Base-by-base conservation (phyloP, 2,888 invertebrate genomes). In the Agrochola lota region DNA sequence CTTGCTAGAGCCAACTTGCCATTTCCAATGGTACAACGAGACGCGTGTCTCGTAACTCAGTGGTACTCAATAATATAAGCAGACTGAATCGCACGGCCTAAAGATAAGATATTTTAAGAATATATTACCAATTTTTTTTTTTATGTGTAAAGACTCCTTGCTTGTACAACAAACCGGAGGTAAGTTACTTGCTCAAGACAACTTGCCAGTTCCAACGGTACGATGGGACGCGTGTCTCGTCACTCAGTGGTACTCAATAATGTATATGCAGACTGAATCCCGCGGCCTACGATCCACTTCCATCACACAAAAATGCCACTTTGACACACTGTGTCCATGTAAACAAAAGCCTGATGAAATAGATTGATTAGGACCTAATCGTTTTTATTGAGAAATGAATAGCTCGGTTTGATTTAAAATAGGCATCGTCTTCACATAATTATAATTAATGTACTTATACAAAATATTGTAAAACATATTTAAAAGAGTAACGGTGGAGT, bases 231-330 rank as follows among this genome's bases (percentile, higher is more conserved):
- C 93, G 90, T 94, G 95, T 94, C 95, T 94, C 95, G 95, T 96
- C 96, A 96, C 96, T 96, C 96, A 96, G 95, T 91, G 93, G 92
- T 93, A 93, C 95, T 96, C 94, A 96, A 96, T 96, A 96, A 96
- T 96, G 94, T 94, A 96, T 93, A 93, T 90, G 91, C 92, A 91
- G 91, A 87, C 91, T 85, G 91, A 81, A 85, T 81, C 78, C 86
- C 88, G 84, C 84, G 87, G 88, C 91, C 90, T 90, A 87, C 91
- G 90, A 90, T 90, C 92, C 89, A 90, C 89, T 91, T 91, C 90
- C 89, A 92, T 89, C 90, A 88, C 90, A 89, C 90, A 88, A 81
- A 88, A 84, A 87, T 78, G 59, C 57, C 70, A 73, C 72, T 81
- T 84, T 84, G 74, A 78, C 74, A 81, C 59, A 80, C 63, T 78